Percentiles rank a stretch among this genome's conserved stretches.
phyloP scores from a whole-genome alignment of 1,140 invertebrate genomes.

The Zaprionus lachaisei region DNA sequence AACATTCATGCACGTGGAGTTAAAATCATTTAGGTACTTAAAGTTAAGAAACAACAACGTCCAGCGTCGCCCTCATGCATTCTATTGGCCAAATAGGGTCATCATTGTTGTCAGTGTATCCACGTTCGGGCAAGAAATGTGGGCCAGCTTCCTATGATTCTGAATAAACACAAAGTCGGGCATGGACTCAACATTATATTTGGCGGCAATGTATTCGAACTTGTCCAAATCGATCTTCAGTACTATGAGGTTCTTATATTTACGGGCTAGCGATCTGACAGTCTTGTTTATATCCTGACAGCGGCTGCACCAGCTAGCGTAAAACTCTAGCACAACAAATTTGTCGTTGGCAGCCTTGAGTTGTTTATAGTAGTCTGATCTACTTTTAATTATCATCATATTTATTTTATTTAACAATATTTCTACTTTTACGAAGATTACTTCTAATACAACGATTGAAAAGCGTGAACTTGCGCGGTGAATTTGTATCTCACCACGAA shows the following conservation, averaged over 20 bases:
- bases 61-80: too few species aligned
- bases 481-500: not conserved
- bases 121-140: constrained; percentile 57
- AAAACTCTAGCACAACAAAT: constrained; percentile 87
- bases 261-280: constrained; percentile 43
- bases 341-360: constrained; percentile 86
- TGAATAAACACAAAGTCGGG: constrained; percentile 64
- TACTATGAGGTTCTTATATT: constrained; percentile 47
- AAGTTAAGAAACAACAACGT: not conserved
- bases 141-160: constrained; percentile 29
- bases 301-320: constrained; percentile 86
- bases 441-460: not conserved
- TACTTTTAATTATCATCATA: constrained; percentile 47
- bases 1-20: too few species aligned
- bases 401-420: not conserved
- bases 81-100: constrained; percentile 45
- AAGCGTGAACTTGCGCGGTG: not conserved
- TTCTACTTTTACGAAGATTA: too few species aligned
- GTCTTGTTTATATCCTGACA: constrained; percentile 87
- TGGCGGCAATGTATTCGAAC: constrained; percentile 45
- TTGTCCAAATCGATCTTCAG: constrained; percentile 66
- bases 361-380: constrained; percentile 58
- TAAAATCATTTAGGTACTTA: not conserved
- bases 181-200: constrained; percentile 55
- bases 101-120: constrained; percentile 51